Evolutionary conservation across 2,797 vertebrate species (phyloP), one percentile per base, ranked within the genome.

Genomic region (Enteromius mattozi): DNA sequence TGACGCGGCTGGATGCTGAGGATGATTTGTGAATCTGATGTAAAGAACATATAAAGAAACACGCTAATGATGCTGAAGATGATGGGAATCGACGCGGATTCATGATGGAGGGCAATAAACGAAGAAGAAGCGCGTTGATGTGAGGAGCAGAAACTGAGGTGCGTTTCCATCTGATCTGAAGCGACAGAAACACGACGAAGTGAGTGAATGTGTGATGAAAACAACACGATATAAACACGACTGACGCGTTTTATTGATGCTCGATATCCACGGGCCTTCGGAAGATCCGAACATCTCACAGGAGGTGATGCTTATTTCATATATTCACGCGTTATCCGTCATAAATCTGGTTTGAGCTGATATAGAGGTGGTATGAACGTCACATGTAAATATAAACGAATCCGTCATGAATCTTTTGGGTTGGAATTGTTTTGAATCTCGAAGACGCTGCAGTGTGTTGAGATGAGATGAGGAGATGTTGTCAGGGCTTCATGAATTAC

Each of bases 91-190:
- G 42, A 42, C 75, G 54, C 33, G 75, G 54, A 78, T 59, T 59
- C 19, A 16, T n/a, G 33, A 80, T 80, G 78, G 45, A 51, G 42
- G 42, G 78, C 17, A 12, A 24, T 12, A 3, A 24, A 16, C 27
- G 63, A 9, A 21, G 61, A 2, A 45, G 37, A 63, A 63, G 61
- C 61, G 61, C 61, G 61, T 30, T 30, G 14, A 30, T 63, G 27
- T 30, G 59, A 78, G 63, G 40, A 66, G 45, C 7, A 80, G 61
- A 66, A 51, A 1, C 77, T 80, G 78, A 80, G 78, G 78, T 80
- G 61, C 76, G 76, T 78, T 27, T 77, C 70, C 17, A 40, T 70
- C 68, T 45, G n/a, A 66, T 17, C 21, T 16, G 42, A 19, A 21
- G 17, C 51, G 12, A 42, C 40, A 72, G 33, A 72, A 42, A 47